A percentile compares a stretch with the other conserved stretches of the same genome.
These are phyloP conservation scores for Pyrgilauda ruficollis DNA, from an alignment of 2,113 vertebrate species.

Conservation along the genomic window DNA sequence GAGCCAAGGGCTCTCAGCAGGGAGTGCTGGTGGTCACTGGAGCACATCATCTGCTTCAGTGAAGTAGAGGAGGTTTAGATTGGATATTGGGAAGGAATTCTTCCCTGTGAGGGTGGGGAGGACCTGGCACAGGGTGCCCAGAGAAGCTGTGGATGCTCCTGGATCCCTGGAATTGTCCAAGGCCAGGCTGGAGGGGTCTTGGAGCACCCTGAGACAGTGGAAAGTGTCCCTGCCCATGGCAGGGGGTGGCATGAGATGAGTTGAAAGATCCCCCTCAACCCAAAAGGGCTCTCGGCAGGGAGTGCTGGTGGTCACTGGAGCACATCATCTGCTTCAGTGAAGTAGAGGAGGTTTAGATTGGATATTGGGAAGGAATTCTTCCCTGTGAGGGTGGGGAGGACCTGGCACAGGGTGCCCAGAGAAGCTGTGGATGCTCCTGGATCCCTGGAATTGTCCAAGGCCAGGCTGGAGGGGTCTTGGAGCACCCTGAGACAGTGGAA, in stretches of 20 bases:
- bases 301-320: not conserved
- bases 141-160: not conserved
- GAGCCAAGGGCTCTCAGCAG: not conserved
- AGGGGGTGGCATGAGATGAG: not conserved
- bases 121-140: not conserved
- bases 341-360: not conserved
- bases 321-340: not conserved
- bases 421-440: not conserved
- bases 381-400: rapidly evolving
- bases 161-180: not conserved
- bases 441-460: not conserved
- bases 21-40: not conserved
- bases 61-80: not conserved
- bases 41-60: not conserved
- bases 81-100: not conserved
- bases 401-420: not conserved
- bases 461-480: rapidly evolving
- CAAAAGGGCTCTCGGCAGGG: not conserved
- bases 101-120: rapidly evolving
- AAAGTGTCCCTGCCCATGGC: not conserved
- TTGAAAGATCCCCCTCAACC: not conserved
- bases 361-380: not conserved
- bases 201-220: rapidly evolving
- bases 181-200: rapidly evolving
- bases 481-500: rapidly evolving